Evolutionary conservation across 2,797 vertebrate genomes (phyloP), one percentile per base, ranked within the genome.

Genomic region (Galaxias olidus): DNA sequence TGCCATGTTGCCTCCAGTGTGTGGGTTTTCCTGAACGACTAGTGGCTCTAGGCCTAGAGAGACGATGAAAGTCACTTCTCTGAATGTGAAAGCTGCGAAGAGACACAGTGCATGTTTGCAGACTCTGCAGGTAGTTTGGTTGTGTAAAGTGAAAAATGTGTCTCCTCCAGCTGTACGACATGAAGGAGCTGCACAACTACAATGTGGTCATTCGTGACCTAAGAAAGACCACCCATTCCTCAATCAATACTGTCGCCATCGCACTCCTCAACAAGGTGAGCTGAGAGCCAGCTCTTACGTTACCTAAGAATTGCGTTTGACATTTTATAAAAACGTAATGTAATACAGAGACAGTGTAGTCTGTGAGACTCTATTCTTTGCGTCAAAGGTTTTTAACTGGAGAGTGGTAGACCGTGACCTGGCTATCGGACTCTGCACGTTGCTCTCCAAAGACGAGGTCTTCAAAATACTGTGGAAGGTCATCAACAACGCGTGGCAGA

Each of bases 381-480:
- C 71, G 8, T 46, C 63, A 17, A 74, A 99, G 97, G 94, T 99
- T 53, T 95, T 99, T 59, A 98, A 95, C 82, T 97, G 94, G 86
- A 96, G 91, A 57, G 73, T 92, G 71, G 92, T 98, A 0, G 97
- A 99, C 66, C 93, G 93, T 66, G 84, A 91, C 56, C 84, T 98
- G 82, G 96, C 97, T 0, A 71, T 98, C 55, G 96, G 94, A 9
- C 96, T 98, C 42, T 98, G 95, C 75, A 95, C 92, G 0, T 74
- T 99, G 50, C 83, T 98, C 64, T 89, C 94, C 40, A 93, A 93
- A 81, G 79, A 90, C 41, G 89, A 94, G 0, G 91, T 94, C 58
- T 91, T 95, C 78, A 91, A 90, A 77, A 94, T 93, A 61, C 88
- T 99, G 45, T 98, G 98, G 98, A 94, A 95, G 69, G 89, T 97